Base-by-base conservation (phyloP, 2,113 vertebrate species). In the Edolisoma coerulescens region DNA sequence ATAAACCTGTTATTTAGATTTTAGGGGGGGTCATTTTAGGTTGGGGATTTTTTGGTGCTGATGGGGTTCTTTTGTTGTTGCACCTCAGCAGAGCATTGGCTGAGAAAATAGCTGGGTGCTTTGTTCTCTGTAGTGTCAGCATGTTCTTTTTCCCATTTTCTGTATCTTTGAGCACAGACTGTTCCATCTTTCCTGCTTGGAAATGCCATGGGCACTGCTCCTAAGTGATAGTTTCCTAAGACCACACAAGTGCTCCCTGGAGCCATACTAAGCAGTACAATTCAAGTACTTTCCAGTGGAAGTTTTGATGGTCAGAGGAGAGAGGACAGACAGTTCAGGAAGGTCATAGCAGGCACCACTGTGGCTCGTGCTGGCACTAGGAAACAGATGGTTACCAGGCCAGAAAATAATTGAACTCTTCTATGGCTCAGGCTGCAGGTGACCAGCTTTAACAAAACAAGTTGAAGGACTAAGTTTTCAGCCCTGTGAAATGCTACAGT, bases 271-370 rank as follows among this genome's bases (percentile, higher is more conserved):
- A 69, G 30, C 16, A 33, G 19, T 17, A 42, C 24, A 90, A 45
- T 27, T 45, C 26, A 76, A 65, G 26, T 13, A 42, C 65, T 69
- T 79, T 73, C 59, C 59, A 56, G 16, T 27, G 37, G 53, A 75
- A 57, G 20, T 57, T 83, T 61, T 70, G 54, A 27, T 64, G 35
- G 32, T 37, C 50, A 90, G 37, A 84, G 13, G 13, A 76, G 39
- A 73, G 32, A 79, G 59, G 22, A 39, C 19, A 76, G 30, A 16
- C 4, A 83, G 50, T 52, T 90, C 37, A 56, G 33, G 45, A 69
- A 76, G 13, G 45, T n/a, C 45, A 82, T 2, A 60, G 41, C 42
- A 56, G 42, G 41, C 37, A 75, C 27, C 0, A 0, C 44, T 47
- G 24, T 7, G 5, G 53, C 49, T 52, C 14, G 49, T 4, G 4